A percentile compares a stretch with the other conserved stretches of the same genome.
Conservation (phyloP, 1,140 invertebrate species). For the Bombus turneri region DNA sequence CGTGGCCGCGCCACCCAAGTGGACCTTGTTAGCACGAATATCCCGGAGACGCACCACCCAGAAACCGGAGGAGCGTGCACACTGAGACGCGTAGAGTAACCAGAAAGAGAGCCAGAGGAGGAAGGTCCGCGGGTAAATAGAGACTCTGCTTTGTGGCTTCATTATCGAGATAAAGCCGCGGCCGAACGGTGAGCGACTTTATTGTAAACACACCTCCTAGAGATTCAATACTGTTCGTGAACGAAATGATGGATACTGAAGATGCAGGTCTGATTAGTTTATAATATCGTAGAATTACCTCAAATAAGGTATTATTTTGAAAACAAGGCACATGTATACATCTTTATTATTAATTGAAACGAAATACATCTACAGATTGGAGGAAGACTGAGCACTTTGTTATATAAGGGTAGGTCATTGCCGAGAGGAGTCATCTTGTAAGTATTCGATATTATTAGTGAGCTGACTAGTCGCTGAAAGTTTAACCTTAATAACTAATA, state of each 20-base stretch:
- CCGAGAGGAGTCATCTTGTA: too few species aligned
- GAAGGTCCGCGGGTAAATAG: slow-evolving; percentile 53
- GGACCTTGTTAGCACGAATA: slow-evolving; percentile 77
- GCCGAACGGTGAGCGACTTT: not conserved
- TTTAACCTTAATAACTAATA: too few species aligned
- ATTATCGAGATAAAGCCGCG: slow-evolving; percentile 65
- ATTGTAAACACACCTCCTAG: slow-evolving; percentile 6
- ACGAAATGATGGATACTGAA: not conserved
- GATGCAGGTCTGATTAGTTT: not conserved
- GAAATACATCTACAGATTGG: not conserved
- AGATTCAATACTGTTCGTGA: not conserved
- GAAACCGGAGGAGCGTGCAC: slow-evolving; percentile 71
- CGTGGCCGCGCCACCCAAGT: slow-evolving; percentile 75
- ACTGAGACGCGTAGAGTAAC: slow-evolving; percentile 46
- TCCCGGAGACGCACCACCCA: slow-evolving; percentile 70
- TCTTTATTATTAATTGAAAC: too few species aligned
- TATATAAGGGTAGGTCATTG: too few species aligned
- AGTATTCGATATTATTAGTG: too few species aligned
- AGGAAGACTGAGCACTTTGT: too few species aligned
- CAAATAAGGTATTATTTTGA: not conserved
- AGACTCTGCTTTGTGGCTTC: slow-evolving; percentile 66
- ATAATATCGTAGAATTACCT: not conserved
- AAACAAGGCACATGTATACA: not conserved
- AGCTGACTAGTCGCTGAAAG: too few species aligned
- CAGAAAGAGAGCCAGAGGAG: slow-evolving; percentile 25